Evolutionary conservation across 2,888 invertebrate genomes (phyloP).

Genomic region (Patella depressa): DNA sequence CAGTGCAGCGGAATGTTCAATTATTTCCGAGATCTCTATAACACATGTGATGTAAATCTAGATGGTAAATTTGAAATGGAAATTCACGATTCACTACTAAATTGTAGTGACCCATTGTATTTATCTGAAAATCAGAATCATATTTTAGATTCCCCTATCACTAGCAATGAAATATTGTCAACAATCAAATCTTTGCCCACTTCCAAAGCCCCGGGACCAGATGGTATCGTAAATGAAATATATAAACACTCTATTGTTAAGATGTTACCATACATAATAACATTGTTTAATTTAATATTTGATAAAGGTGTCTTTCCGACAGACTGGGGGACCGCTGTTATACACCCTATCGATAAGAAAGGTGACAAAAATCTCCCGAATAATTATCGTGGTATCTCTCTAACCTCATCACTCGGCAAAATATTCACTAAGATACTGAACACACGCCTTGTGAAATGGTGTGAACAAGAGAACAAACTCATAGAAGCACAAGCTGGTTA

Average conservation of each 20-base stretch:
- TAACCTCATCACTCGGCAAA: neutral
- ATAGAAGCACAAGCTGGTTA: constrained; percentile 6
- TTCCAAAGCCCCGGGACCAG: constrained; percentile 14
- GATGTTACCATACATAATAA: neutral
- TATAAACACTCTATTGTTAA: constrained; percentile 12
- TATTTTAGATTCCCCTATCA: neutral
- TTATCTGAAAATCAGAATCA: neutral
- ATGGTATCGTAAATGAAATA: constrained; percentile 22
- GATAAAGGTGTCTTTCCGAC: constrained; percentile 8
- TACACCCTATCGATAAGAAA: constrained; percentile 9
- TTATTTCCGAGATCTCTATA: neutral
- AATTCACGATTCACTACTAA: neutral
- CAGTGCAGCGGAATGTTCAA: neutral
- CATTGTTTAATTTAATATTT: neutral
- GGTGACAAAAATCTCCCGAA: neutral
- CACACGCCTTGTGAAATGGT: neutral
- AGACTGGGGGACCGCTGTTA: constrained; percentile 3
- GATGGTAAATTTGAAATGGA: neutral
- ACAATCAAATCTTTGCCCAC: neutral
- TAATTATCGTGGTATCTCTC: constrained; percentile 9
- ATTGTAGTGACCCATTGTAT: neutral
- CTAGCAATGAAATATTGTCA: neutral
- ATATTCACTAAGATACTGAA: constrained; percentile 10
- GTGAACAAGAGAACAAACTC: neutral
- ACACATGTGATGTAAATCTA: neutral